Evolutionary conservation across 2,888 invertebrate genomes (phyloP).

Genomic region (Podotricha telesiphe): DNA sequence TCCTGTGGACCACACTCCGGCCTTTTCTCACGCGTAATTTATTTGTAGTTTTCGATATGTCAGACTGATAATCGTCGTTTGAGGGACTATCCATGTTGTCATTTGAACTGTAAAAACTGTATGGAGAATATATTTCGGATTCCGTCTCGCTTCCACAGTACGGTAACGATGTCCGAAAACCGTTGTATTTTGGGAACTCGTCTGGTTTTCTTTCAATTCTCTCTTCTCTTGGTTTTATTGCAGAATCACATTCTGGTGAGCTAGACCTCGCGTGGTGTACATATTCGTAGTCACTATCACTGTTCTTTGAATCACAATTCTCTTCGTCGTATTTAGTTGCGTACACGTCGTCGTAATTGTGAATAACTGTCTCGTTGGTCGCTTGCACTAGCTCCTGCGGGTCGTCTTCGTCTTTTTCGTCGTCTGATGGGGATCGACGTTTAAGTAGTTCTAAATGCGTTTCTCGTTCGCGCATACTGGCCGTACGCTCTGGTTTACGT

Average conservation of each 20-base stretch:
- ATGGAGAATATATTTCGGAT: constrained; percentile 92
- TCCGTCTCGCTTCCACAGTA: constrained; percentile 93
- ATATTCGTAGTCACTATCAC: constrained; percentile 86
- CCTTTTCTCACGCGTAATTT: constrained; percentile 90
- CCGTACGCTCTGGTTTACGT: constrained; percentile 92
- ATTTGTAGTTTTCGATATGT: constrained; percentile 80
- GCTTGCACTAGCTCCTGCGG: constrained; percentile 75
- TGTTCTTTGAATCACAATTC: constrained; percentile 75
- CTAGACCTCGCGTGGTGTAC: constrained; percentile 86
- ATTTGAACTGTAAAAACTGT: constrained; percentile 88
- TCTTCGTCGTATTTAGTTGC: constrained; percentile 76
- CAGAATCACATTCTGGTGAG: constrained; percentile 87
- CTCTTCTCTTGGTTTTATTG: constrained; percentile 75
- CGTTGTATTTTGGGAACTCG: constrained; percentile 85
- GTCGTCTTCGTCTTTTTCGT: constrained; percentile 82
- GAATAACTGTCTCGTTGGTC: constrained; percentile 74
- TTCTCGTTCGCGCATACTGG: constrained; percentile 92
- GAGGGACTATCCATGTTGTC: constrained; percentile 79
- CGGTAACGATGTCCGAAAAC: constrained; percentile 87
- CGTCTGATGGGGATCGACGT: constrained; percentile 75
- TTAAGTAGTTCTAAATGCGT: constrained; percentile 85
- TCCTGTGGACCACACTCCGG: constrained; percentile 92
- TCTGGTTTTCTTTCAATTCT: constrained; percentile 66
- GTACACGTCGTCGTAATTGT: constrained; percentile 80
- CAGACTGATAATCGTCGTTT: constrained; percentile 74